Evolutionary conservation across 2,113 vertebrate species (phyloP), one percentile per base, ranked within the genome.

Genomic region (Orientallactaga bullata): DNA sequence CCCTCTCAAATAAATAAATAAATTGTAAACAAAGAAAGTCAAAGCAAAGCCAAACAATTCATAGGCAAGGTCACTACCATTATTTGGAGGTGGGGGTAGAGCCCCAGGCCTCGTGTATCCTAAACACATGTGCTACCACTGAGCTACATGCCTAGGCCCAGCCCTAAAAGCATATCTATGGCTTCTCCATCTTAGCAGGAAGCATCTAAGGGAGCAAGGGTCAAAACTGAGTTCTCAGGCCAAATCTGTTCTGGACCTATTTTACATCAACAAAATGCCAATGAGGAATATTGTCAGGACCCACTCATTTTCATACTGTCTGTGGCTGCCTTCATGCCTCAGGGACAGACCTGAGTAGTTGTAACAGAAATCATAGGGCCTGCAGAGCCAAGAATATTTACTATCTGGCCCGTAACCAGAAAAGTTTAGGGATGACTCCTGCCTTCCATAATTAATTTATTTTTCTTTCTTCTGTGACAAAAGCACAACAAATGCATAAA

Each of bases 391-490:
- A 58, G 72, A 68, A 21, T 58, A 73, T 51, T 73, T 35, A 92
- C 7, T 63, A 42, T 37, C 21, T 37, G 81, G 82, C 77, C 30
- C 58, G 39, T 20, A 58, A 20, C 30, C 35, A 84, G 68, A 77
- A 65, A 30, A 35, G 35, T 23, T 81, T 65, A 77, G 3, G 28
- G 80, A 86, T 35, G 42, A 93, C 61, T 65, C 72, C 26, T 63
- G 60, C 32, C 69, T 73, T 89, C 51, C 4, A 42, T 83, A 71
- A 66, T 72, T 92, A 35, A 77, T 88, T 94, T 39, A 51, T 74
- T 81, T 82, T 85, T 80, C 61, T 66, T 87, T 91, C 72, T 84
- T 94, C 69, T 60, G 3, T 78, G 72, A 83, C 42, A 88, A 65
- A 0, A 81, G 47, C 23, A n/a, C 51, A 58, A 74, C 55, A 83